Evolutionary conservation across 2,797 vertebrate genomes (phyloP).

Genomic region (Chaunax sp.): DNA sequence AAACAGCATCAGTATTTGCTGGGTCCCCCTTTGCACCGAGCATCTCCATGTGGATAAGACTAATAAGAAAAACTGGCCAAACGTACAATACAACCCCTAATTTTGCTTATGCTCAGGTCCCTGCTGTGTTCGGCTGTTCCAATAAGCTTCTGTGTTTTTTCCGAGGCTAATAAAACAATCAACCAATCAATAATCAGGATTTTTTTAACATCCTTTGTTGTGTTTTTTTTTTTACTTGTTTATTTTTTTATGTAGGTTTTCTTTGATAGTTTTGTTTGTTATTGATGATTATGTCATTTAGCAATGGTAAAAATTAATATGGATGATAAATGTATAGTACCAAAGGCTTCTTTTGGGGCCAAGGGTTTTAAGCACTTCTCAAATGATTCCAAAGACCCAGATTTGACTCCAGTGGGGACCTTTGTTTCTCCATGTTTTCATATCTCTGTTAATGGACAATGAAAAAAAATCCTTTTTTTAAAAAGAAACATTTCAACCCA

Average conservation of each 20-base stretch:
- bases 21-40: conserved; percentile 3
- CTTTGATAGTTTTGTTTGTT: too few species aligned
- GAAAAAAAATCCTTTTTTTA: too few species aligned
- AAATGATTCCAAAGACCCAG: background rate
- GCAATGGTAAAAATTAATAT: too few species aligned
- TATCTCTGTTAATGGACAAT: too few species aligned
- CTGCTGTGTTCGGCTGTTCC: background rate
- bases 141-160: background rate
- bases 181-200: background rate
- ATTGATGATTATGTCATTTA: too few species aligned
- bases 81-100: background rate
- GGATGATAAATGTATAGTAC: too few species aligned
- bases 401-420: background rate
- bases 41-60: conserved; percentile 40
- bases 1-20: conserved; percentile 16
- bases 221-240: background rate
- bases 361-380: too few species aligned
- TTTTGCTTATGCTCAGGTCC: background rate
- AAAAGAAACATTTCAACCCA: too few species aligned
- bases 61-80: background rate
- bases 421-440: background rate
- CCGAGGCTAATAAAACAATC: background rate
- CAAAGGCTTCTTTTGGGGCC: too few species aligned
- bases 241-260: background rate
- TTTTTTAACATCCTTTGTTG: background rate